Conservation (phyloP, 2,888 invertebrate genomes). For the Zaprionus lineosus region DNA sequence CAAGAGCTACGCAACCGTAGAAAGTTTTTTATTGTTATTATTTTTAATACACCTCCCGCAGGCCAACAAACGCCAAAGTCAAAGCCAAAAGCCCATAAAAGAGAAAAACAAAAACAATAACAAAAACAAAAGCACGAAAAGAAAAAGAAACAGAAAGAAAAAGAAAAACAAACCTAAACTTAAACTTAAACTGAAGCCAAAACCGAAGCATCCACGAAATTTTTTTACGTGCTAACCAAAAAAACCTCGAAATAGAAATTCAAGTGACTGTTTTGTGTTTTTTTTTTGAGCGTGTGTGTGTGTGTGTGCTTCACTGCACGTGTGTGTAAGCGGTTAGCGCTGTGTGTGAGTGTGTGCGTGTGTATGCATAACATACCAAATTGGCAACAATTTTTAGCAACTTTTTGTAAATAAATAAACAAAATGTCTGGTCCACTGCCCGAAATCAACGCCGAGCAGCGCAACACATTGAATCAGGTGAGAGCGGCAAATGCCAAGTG, state of each 20-base stretch:
- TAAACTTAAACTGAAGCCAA: too few species aligned
- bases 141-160: too few species aligned
- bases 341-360: constrained; percentile 14
- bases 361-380: constrained; percentile 37
- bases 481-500: constrained; percentile 21
- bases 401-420: constrained; percentile 38
- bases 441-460: constrained; percentile 66
- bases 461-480: constrained; percentile 62
- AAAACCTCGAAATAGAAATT: constrained; percentile 62
- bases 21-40: constrained; percentile 71
- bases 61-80: constrained; percentile 38
- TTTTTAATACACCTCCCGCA: constrained; percentile 24
- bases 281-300: not conserved
- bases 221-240: constrained; percentile 35
- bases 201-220: not conserved
- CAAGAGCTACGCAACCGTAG: constrained; percentile 57
- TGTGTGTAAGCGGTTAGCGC: too few species aligned
- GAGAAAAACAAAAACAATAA: constrained; percentile 16
- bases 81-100: constrained; percentile 40
- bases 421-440: constrained; percentile 68
- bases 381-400: constrained; percentile 41
- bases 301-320: constrained; percentile 8
- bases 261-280: constrained; percentile 14
- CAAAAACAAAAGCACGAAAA: too few species aligned
- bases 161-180: too few species aligned